A percentile compares a stretch with the other conserved stretches of the same genome.
Evolutionary conservation across 2,113 vertebrate genomes (phyloP).

Genomic region (Cyanoliseus patagonus): DNA sequence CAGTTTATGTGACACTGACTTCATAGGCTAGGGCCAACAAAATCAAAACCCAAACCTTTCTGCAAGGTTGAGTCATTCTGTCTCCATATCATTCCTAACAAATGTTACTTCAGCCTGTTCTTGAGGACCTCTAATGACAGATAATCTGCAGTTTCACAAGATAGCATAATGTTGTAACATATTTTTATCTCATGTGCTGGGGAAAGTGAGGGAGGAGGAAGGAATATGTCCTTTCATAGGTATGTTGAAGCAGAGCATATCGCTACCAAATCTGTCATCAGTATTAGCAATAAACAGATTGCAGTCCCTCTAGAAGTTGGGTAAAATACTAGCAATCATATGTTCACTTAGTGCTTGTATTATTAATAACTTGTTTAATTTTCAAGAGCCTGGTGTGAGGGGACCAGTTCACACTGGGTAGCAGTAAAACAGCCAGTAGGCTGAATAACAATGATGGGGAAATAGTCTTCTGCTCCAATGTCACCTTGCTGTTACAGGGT

Average conservation of each 20-base stretch:
- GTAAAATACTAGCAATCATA: background rate
- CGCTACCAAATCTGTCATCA: background rate
- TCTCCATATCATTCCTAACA: background rate
- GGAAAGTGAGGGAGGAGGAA: background rate
- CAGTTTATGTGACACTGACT: background rate
- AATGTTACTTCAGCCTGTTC: background rate
- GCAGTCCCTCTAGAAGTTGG: background rate
- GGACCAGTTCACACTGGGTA: background rate
- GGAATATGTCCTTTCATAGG: background rate
- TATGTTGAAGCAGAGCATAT: background rate
- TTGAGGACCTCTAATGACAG: background rate
- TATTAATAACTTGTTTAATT: background rate
- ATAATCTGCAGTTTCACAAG: background rate
- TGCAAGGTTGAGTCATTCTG: background rate
- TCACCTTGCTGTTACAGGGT: background rate
- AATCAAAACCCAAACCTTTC: background rate
- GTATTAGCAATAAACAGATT: background rate
- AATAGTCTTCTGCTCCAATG: background rate
- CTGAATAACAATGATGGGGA: background rate
- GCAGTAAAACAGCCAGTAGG: background rate
- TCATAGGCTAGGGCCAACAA: background rate
- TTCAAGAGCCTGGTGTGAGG: background rate
- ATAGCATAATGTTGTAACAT: background rate
- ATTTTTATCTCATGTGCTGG: background rate
- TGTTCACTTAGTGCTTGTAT: background rate